Conservation (phyloP, 2,888 invertebrate species). For the Andrena bucephala region DNA sequence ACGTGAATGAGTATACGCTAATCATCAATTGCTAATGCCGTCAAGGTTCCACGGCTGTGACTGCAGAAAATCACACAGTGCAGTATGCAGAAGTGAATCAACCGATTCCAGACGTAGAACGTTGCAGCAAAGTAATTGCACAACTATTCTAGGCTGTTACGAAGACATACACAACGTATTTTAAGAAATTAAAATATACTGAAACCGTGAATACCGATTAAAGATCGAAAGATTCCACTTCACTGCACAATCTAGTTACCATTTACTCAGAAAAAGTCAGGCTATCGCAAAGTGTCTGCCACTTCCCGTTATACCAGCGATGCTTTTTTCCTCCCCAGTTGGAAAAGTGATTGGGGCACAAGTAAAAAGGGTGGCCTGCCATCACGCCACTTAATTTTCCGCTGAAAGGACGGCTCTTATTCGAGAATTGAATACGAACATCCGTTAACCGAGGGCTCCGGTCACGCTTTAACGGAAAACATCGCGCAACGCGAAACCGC, state of each 20-base stretch:
- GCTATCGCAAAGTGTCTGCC: not conserved
- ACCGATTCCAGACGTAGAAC: slow-evolving; percentile 1
- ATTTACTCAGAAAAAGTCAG: not conserved
- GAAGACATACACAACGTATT: not conserved
- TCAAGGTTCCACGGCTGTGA: slow-evolving; percentile 48
- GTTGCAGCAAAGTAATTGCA: slow-evolving; percentile 22
- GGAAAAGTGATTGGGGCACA: slow-evolving; percentile 26
- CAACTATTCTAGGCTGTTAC: not conserved
- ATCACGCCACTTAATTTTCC: slow-evolving; percentile 57
- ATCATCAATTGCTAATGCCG: slow-evolving; percentile 45
- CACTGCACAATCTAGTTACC: not conserved
- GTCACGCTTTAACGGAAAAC: slow-evolving; percentile 73
- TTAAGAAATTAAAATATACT: not conserved
- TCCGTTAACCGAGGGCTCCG: slow-evolving; percentile 57
- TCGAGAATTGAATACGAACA: slow-evolving; percentile 64
- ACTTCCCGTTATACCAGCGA: not conserved
- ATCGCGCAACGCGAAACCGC: slow-evolving; percentile 74
- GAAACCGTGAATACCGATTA: too few species aligned
- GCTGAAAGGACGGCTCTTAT: slow-evolving; percentile 34
- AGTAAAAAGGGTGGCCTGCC: slow-evolving; percentile 34
- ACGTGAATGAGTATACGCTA: slow-evolving; percentile 39
- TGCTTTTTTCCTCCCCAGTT: not conserved
- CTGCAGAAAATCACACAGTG: slow-evolving; percentile 29
- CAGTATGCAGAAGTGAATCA: slow-evolving; percentile 3
- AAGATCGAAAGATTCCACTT: not conserved